Evolutionary conservation across 2,888 invertebrate genomes (phyloP), one percentile per base, ranked within the genome.

Genomic region (Hirtodrosophila alboralis): DNA sequence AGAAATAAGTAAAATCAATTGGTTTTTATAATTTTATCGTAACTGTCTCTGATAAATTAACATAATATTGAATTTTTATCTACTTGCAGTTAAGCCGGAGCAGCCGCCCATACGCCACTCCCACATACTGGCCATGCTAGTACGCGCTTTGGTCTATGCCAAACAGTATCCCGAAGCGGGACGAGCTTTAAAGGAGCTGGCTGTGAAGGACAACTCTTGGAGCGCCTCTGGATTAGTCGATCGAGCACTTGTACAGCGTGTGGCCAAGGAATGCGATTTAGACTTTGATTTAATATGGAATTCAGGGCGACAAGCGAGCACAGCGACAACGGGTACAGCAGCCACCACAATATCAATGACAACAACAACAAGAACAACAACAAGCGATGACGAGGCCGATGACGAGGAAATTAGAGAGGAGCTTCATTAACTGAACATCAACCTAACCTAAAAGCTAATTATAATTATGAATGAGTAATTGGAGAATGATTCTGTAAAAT

Each of bases 241-340:
- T 6, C 86, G 84, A 10, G 75, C 78, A 0, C 64, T 88, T n/a
- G 89, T 90, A 7, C 89, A 90, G 34, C 88, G 86, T 62, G 70
- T 91, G 8, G 88, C 90, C 10, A 85, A 88, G 18, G 91, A 91
- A 54, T 90, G 90, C 49, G 88, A 89, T 48, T 65, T 91, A 40
- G 91, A 91, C 48, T 90, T 90, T 53, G 87, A 90, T 21, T 67
- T 87, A 2, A 88, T 91, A 21, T 91, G 91, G 91, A 88, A 87
- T 13, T 88, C 89, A 3, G 88, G 89, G 0, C 71, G 84, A 2
- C 84, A 73, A 36, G 69, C 27, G 7, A 69, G 52, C 14, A 41
- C 60, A 9, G 48, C 66, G 10, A 56, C 67, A 6, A 54, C 74
- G 1, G 58, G 62, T 21, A 70, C 77, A 1, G 71, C 71, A 28